Conservation (phyloP, 2,113 vertebrate species). For the Hypanus sabinus region DNA sequence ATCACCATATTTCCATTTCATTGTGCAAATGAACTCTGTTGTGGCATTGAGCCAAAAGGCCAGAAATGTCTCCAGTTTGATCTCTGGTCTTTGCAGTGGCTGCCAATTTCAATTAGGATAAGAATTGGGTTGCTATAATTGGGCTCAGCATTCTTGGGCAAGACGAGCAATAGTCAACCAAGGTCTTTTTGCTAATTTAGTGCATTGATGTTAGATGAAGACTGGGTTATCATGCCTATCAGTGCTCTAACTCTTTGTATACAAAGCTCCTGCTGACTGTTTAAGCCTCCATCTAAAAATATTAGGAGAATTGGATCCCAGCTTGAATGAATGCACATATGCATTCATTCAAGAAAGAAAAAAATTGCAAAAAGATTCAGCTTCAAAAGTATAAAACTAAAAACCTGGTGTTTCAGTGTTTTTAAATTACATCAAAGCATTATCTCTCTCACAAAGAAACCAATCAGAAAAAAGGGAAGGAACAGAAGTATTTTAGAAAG, state of each 20-base stretch:
- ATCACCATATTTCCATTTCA: neutral
- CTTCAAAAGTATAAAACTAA: neutral
- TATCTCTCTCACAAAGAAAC: neutral
- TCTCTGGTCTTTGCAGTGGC: neutral
- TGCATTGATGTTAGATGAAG: neutral
- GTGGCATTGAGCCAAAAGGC: neutral
- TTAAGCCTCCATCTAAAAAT: neutral
- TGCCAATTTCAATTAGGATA: neutral
- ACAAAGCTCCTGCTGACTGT: neutral
- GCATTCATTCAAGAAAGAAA: neutral
- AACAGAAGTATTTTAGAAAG: neutral
- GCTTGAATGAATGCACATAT: neutral
- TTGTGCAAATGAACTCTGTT: neutral
- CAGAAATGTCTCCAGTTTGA: neutral
- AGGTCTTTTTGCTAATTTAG: neutral
- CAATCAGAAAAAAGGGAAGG: neutral
- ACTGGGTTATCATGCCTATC: neutral
- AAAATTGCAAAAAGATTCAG: neutral
- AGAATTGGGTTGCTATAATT: neutral
- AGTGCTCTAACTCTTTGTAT: neutral
- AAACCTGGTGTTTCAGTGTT: neutral
- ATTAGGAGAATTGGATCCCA: neutral
- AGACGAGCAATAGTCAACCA: neutral
- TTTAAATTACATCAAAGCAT: neutral
- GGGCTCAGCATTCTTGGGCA: neutral